Percentiles rank a stretch among this genome's conserved stretches.
Evolutionary conservation across 2,113 vertebrate genomes (phyloP).

Genomic region (Ammodytes dubius): DNA sequence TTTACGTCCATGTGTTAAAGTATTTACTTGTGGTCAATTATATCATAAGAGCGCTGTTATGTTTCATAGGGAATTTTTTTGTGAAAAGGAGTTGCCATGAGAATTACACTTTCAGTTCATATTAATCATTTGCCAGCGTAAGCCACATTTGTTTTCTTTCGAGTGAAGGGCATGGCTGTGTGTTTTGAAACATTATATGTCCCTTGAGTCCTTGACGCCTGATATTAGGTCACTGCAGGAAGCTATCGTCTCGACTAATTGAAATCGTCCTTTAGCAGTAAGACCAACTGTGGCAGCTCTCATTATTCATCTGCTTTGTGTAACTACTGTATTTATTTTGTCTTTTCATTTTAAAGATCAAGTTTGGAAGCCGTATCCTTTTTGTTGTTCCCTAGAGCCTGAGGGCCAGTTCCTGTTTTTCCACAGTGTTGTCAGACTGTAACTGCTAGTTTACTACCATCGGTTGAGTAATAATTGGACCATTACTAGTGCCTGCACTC

Average conservation of each 20-base stretch:
- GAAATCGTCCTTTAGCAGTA: slow-evolving; percentile 39
- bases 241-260: slow-evolving; percentile 15
- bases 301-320: slow-evolving; percentile 43
- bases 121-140: background rate
- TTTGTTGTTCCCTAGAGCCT: slow-evolving; percentile 12
- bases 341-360: slow-evolving; percentile 34
- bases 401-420: slow-evolving; percentile 6
- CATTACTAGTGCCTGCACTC: background rate
- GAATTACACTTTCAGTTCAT: background rate
- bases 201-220: background rate
- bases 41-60: background rate
- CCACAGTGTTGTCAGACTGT: background rate
- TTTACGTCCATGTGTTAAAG: slow-evolving; percentile 1
- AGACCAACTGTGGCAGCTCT: slow-evolving; percentile 40
- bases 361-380: slow-evolving; percentile 36
- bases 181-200: slow-evolving; percentile 24
- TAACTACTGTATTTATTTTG: slow-evolving; percentile 53
- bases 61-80: slow-evolving; percentile 1
- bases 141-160: slow-evolving; percentile 13
- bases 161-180: slow-evolving; percentile 9
- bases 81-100: background rate
- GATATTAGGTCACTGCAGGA: slow-evolving; percentile 26
- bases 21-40: background rate
- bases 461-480: slow-evolving; percentile 19
- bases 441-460: slow-evolving; percentile 5